These are phyloP conservation scores for Litoditis marina DNA, from an alignment of 2,888 invertebrate genomes.

Conservation along the genomic window DNA sequence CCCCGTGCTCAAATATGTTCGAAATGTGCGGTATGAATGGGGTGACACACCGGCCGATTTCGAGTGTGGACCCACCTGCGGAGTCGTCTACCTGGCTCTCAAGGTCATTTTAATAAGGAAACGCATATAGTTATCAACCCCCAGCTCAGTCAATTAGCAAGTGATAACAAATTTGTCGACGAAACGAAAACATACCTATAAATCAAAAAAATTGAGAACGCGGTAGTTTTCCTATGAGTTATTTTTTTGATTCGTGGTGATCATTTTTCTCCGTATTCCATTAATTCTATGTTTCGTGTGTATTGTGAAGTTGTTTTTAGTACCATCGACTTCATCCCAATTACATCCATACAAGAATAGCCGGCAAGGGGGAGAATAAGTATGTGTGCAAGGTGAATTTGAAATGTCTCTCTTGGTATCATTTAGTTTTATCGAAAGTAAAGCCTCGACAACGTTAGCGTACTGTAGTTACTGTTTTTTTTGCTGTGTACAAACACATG, in stretches of 20 bases:
- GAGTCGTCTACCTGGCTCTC: slow-evolving; percentile 53
- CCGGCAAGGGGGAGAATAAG: slow-evolving; percentile 38
- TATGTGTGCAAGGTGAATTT: slow-evolving; percentile 36
- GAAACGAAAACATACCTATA: no score
- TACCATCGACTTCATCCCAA: slow-evolving; percentile 57
- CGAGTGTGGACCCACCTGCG: slow-evolving; percentile 51
- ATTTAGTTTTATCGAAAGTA: no score
- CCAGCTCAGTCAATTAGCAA: no score
- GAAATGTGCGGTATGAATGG: slow-evolving; percentile 59
- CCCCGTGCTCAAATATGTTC: slow-evolving; percentile 59
- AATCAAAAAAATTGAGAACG: no score
- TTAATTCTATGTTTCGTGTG: not conserved
- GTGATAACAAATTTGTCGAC: no score
- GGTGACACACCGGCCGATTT: slow-evolving; percentile 53
- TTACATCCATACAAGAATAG: slow-evolving; percentile 55
- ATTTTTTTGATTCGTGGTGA: not conserved
- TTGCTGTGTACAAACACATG: no score
- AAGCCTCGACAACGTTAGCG: no score
- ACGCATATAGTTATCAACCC: not conserved
- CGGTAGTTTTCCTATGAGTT: not conserved
- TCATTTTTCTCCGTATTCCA: not conserved
- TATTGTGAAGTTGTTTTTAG: slow-evolving; percentile 22
- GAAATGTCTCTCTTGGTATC: no score
- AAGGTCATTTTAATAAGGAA: slow-evolving; percentile 34
- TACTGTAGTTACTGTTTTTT: no score